A percentile compares a stretch with the other conserved stretches of the same genome.
These are phyloP conservation scores for Megalonaias nervosa DNA, from an alignment of 1,140 invertebrate genomes.

Conservation along the genomic window DNA sequence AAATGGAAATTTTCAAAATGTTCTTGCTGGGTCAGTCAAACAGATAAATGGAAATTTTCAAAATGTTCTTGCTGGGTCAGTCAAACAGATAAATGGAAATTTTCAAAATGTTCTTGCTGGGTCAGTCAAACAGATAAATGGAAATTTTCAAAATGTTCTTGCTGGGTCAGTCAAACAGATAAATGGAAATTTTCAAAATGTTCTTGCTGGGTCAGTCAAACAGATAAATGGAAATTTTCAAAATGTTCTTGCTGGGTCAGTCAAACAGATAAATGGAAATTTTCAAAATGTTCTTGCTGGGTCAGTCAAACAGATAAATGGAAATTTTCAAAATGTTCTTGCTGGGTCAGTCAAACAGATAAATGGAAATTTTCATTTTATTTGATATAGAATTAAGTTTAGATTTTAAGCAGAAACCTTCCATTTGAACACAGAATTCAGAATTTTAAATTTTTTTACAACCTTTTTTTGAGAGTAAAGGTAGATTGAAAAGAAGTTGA, in stretches of 20 bases:
- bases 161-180: conserved; percentile 54
- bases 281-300: conserved; percentile 77
- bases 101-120: conserved; percentile 77
- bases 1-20: conserved; percentile 73
- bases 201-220: conserved; percentile 71
- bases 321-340: conserved; percentile 78
- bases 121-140: conserved; percentile 41
- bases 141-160: conserved; percentile 78
- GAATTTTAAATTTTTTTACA: background rate
- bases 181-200: conserved; percentile 73
- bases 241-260: conserved; percentile 75
- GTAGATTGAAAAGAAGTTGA: background rate
- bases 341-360: conserved; percentile 54
- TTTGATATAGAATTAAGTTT: background rate
- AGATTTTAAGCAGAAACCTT: background rate
- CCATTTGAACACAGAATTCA: background rate
- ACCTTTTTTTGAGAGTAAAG: background rate
- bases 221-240: conserved; percentile 49
- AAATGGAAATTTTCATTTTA: background rate
- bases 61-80: conserved; percentile 75
- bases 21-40: conserved; percentile 71
- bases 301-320: conserved; percentile 38
- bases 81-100: background rate
- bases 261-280: background rate
- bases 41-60: conserved; percentile 52